Evolutionary conservation across 2,113 vertebrate species (phyloP).

Genomic region (Paramisgurnus dabryanus): DNA sequence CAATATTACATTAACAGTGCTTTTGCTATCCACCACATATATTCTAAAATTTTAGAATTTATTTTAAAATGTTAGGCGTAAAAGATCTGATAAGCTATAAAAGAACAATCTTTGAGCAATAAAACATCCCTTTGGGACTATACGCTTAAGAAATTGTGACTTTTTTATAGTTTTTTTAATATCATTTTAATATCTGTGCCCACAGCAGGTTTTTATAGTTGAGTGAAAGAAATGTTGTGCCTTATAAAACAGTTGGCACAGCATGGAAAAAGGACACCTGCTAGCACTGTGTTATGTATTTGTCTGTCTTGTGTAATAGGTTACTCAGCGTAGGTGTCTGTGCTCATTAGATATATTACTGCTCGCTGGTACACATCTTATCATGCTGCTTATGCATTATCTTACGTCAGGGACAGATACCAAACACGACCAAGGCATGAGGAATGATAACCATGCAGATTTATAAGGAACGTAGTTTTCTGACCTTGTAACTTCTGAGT

Average conservation of each 20-base stretch:
- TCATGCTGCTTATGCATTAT: conserved; percentile 58
- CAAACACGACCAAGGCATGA: conserved; percentile 57
- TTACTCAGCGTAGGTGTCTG: conserved; percentile 13
- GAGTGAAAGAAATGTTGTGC: not conserved
- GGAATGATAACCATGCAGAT: conserved; percentile 60
- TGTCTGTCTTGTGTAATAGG: conserved; percentile 8
- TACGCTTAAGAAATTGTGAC: too few relatives aligned
- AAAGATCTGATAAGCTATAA: too few relatives aligned
- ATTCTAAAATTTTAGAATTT: too few relatives aligned
- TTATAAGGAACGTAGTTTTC: conserved; percentile 46
- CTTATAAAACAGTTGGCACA: not conserved
- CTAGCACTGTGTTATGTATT: not conserved
- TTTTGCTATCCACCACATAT: too few relatives aligned
- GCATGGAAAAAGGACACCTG: not conserved
- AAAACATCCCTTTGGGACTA: too few relatives aligned
- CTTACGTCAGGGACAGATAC: conserved; percentile 57
- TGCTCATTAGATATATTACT: not conserved
- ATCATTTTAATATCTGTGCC: not conserved
- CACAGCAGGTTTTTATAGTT: not conserved
- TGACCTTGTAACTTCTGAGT: conserved; percentile 26
- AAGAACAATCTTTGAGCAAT: too few relatives aligned
- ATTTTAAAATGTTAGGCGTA: too few relatives aligned
- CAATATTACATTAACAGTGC: too few relatives aligned
- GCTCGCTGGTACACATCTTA: not conserved
- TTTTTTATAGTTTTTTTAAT: too few relatives aligned